phyloP scores from a whole-genome alignment of 2,797 vertebrate genomes.

The Gobionotothen gibberifrons region DNA sequence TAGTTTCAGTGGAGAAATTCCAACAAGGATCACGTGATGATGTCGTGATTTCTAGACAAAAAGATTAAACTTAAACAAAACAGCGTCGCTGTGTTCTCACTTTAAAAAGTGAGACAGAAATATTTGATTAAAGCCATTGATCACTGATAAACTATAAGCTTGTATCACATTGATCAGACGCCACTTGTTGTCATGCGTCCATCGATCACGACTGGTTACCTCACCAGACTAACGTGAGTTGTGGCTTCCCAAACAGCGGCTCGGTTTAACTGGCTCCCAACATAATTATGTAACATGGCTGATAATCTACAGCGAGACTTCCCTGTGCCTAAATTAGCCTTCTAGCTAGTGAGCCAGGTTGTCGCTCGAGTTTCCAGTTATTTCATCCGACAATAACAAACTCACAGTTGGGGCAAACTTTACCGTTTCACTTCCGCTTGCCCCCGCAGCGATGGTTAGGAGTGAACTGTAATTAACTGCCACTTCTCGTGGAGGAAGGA shows the following conservation, averaged over 20 bases:
- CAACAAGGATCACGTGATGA: not conserved
- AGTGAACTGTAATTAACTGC: slow-evolving; percentile 29
- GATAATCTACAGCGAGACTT: slow-evolving; percentile 28
- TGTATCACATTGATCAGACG: not conserved
- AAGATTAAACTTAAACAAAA: not conserved
- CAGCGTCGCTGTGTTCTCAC: rapidly evolving
- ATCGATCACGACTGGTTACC: slow-evolving; percentile 69
- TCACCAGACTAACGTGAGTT: slow-evolving; percentile 57
- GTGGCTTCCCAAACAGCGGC: slow-evolving; percentile 30
- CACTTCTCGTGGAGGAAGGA: slow-evolving; percentile 13
- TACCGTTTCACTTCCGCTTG: slow-evolving; percentile 56
- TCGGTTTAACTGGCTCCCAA: slow-evolving; percentile 25
- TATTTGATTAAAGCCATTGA: not conserved
- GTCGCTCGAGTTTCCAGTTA: not conserved
- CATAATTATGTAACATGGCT: slow-evolving; percentile 55
- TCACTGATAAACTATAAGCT: not conserved
- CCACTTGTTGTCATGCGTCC: slow-evolving; percentile 42
- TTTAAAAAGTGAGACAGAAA: rapidly evolving
- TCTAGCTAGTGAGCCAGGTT: not conserved
- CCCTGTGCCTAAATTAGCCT: slow-evolving; percentile 24
- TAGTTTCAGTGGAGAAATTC: not conserved
- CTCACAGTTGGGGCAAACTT: slow-evolving; percentile 52
- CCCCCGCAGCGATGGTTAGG: slow-evolving; percentile 1
- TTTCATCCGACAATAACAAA: not conserved
- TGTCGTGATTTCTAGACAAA: not conserved